phyloP scores from a whole-genome alignment of 1,140 invertebrate species.

The Pissodes strobi region DNA sequence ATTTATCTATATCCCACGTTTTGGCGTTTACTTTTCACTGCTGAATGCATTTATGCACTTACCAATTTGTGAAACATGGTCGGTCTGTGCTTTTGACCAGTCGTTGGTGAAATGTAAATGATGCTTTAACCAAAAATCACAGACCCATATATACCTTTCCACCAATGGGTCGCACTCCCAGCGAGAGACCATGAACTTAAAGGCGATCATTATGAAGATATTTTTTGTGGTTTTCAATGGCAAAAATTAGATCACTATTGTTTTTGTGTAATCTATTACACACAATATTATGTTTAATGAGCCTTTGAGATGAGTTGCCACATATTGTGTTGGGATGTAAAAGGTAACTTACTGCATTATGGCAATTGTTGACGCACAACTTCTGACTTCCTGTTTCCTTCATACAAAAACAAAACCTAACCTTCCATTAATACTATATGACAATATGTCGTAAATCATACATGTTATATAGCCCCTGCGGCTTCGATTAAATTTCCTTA shows the following conservation, averaged over 20 bases:
- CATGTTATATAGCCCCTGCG: too few relatives aligned
- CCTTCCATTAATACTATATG: too few relatives aligned
- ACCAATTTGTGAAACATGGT: conserved; percentile 28
- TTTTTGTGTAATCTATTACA: too few relatives aligned
- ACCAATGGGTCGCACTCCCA: conserved; percentile 9
- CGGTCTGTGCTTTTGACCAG: conserved; percentile 4
- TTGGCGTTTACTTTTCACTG: neutral
- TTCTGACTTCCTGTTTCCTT: too few relatives aligned
- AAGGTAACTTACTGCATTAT: too few relatives aligned
- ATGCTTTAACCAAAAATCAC: conserved; percentile 30
- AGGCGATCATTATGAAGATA: neutral
- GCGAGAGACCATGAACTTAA: conserved; percentile 22
- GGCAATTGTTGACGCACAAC: too few relatives aligned
- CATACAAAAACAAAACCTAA: too few relatives aligned
- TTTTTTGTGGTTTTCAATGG: conserved; percentile 20
- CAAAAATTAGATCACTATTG: conserved; percentile 12
- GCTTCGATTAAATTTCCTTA: too few relatives aligned
- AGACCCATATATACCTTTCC: conserved; percentile 28
- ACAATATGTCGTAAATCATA: too few relatives aligned
- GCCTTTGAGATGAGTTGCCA: too few relatives aligned
- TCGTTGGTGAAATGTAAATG: conserved; percentile 26
- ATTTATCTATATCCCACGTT: neutral
- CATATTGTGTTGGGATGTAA: too few relatives aligned
- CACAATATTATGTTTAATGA: too few relatives aligned
- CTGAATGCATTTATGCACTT: conserved; percentile 20